Conservation (phyloP, 2,797 vertebrate species). For the Rhadinocentrus ornatus region DNA sequence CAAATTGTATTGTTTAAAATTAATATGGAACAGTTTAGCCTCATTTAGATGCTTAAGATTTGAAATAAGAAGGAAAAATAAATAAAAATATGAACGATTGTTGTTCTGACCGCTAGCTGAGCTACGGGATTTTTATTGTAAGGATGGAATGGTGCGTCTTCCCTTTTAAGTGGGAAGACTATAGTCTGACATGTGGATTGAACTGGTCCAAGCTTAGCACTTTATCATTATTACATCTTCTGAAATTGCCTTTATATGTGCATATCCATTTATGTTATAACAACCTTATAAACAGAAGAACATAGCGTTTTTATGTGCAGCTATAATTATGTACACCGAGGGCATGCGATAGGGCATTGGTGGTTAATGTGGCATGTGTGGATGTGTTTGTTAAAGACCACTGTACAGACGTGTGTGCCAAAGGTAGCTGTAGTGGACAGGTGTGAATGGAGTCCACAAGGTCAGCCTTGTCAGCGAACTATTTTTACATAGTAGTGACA, state of each 20-base stretch:
- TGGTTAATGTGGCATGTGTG: slow-evolving; percentile 30
- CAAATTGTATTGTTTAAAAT: neutral
- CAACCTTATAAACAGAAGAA: slow-evolving; percentile 35
- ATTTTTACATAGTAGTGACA: slow-evolving; percentile 48
- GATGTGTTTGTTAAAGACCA: slow-evolving; percentile 4
- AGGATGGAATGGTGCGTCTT: slow-evolving; percentile 17
- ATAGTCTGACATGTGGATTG: slow-evolving; percentile 43
- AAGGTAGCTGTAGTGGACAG: slow-evolving; percentile 50
- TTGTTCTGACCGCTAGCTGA: neutral
- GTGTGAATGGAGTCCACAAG: slow-evolving; percentile 37
- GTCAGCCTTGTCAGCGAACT: slow-evolving; percentile 38
- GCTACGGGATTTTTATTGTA: neutral
- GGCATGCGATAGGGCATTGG: slow-evolving; percentile 16
- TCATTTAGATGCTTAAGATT: neutral
- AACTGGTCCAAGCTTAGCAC: neutral
- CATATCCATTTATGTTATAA: neutral
- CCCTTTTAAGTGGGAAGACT: neutral
- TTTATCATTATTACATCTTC: neutral
- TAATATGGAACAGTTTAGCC: neutral
- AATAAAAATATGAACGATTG: neutral
- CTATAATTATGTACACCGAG: slow-evolving; percentile 28
- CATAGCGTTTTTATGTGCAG: slow-evolving; percentile 38
- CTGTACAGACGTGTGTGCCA: slow-evolving; percentile 60
- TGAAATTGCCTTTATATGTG: neutral
- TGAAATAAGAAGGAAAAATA: neutral